These are phyloP conservation scores for Hyperoplus immaculatus DNA, from an alignment of 2,797 vertebrate genomes.

Conservation along the genomic window DNA sequence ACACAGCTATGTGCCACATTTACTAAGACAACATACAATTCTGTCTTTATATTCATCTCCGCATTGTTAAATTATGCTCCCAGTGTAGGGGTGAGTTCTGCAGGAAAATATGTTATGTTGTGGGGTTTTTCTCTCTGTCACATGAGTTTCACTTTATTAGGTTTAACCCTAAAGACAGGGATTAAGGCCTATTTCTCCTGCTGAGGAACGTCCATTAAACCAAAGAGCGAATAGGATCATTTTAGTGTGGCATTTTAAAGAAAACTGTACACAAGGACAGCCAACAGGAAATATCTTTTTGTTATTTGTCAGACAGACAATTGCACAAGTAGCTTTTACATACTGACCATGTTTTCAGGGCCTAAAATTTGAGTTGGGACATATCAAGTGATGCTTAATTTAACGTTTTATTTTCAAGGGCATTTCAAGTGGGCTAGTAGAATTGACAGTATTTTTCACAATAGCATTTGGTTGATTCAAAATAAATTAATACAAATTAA, in stretches of 20 bases:
- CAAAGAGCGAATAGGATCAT: neutral
- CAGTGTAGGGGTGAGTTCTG: neutral
- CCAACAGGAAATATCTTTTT: neutral
- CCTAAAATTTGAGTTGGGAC: neutral
- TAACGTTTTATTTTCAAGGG: neutral
- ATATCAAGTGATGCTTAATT: neutral
- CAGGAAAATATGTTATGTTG: neutral
- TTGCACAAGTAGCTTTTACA: neutral
- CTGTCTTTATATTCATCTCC: conserved; percentile 36
- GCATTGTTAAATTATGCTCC: conserved; percentile 1
- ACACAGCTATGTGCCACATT: conserved; percentile 2
- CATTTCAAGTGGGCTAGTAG: neutral
- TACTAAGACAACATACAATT: conserved; percentile 4
- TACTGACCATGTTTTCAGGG: neutral
- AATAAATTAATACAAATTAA: neutral
- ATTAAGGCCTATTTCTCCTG: neutral
- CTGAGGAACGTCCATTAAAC: neutral
- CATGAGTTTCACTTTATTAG: neutral
- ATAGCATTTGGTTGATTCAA: neutral
- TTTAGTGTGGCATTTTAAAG: neutral
- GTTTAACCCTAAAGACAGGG: conserved; percentile 2
- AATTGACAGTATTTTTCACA: neutral
- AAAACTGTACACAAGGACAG: neutral
- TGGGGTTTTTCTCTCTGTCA: neutral
- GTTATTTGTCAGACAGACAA: no score